phyloP scores from a whole-genome alignment of 2,113 vertebrate genomes.

The Pagrus major region DNA sequence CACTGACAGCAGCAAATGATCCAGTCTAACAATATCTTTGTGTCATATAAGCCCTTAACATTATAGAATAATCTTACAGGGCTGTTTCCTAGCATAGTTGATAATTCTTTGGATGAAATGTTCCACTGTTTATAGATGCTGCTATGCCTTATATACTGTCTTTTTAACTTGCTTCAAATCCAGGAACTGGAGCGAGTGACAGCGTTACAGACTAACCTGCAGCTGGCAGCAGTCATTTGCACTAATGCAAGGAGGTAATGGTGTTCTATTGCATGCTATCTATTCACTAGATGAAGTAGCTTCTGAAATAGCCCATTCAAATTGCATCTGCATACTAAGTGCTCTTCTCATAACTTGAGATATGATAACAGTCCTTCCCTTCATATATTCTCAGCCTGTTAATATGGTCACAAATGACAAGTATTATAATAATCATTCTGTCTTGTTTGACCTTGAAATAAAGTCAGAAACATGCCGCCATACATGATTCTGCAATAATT shows the following conservation, averaged over 20 bases:
- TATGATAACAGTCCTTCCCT: neutral
- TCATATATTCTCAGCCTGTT: constrained; percentile 7
- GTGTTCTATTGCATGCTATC: neutral
- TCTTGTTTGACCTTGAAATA: neutral
- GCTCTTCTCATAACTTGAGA: neutral
- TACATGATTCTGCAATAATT: neutral
- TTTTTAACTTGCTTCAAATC: constrained; percentile 11
- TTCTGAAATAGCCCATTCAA: constrained; percentile 20
- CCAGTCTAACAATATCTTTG: neutral
- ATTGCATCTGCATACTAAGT: constrained; percentile 23
- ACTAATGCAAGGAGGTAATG: constrained; percentile 95
- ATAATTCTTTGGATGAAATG: neutral
- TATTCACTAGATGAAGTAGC: constrained; percentile 9
- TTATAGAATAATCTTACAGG: neutral
- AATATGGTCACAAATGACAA: neutral
- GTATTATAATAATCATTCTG: too few relatives aligned
- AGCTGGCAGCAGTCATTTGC: constrained; percentile 96
- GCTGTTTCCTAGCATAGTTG: neutral
- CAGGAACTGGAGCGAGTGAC: constrained; percentile 98
- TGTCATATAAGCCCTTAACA: neutral
- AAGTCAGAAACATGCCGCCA: neutral
- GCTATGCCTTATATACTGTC: neutral
- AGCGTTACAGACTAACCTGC: constrained; percentile 92
- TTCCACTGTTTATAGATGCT: neutral
- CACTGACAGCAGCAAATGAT: neutral